These are phyloP conservation scores for Drosophila miranda DNA, from an alignment of 1,140 invertebrate genomes.

Conservation along the genomic window DNA sequence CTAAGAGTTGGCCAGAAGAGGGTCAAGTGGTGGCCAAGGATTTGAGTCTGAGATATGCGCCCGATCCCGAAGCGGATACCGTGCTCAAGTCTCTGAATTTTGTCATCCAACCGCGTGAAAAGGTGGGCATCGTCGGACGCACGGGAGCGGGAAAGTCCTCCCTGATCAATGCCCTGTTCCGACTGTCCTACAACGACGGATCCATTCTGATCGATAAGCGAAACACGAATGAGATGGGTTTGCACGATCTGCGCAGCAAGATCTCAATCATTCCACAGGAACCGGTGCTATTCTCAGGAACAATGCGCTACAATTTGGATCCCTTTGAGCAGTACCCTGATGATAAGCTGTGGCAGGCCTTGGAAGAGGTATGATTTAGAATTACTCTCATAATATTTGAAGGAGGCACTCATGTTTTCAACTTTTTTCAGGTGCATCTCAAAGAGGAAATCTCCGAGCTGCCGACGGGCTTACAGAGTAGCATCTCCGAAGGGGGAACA, in stretches of 20 bases:
- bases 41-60: slow-evolving; percentile 84
- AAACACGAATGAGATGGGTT: slow-evolving; percentile 84
- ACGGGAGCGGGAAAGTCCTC: slow-evolving; percentile 94
- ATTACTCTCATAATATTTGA: background rate
- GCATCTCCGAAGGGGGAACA: slow-evolving; percentile 87
- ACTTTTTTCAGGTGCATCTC: slow-evolving; percentile 75
- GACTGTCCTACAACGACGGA: slow-evolving; percentile 84
- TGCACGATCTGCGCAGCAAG: slow-evolving; percentile 83
- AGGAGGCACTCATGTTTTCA: background rate
- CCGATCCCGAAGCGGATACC: slow-evolving; percentile 83
- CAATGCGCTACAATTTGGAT: slow-evolving; percentile 88
- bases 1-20: slow-evolving; percentile 87
- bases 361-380: slow-evolving; percentile 87
- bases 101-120: slow-evolving; percentile 81
- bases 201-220: slow-evolving; percentile 85
- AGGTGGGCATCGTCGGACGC: slow-evolving; percentile 88
- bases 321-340: slow-evolving; percentile 90
- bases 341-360: slow-evolving; percentile 90
- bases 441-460: slow-evolving; percentile 86
- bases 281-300: slow-evolving; percentile 87
- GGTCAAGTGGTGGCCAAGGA: slow-evolving; percentile 88
- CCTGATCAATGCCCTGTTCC: slow-evolving; percentile 87
- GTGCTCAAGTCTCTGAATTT: slow-evolving; percentile 87
- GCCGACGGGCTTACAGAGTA: slow-evolving; percentile 86
- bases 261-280: slow-evolving; percentile 89